These are phyloP conservation scores for Leucopternis melanops DNA, from an alignment of 2,113 vertebrate species.

Conservation along the genomic window DNA sequence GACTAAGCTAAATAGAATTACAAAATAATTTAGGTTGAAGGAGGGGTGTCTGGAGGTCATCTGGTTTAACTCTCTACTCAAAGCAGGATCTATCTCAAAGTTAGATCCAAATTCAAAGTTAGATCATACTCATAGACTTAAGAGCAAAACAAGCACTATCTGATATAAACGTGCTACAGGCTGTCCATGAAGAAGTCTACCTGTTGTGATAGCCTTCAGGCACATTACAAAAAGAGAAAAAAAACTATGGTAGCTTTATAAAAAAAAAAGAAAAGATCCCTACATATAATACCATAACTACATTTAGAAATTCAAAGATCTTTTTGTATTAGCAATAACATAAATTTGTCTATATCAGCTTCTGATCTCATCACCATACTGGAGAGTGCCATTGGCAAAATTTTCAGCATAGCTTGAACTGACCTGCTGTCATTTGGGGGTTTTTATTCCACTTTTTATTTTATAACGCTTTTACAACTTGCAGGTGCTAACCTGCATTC, in stretches of 20 bases:
- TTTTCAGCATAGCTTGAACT: neutral
- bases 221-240: neutral
- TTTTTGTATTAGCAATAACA: neutral
- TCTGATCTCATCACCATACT: neutral
- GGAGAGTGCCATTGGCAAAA: neutral
- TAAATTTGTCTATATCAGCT: neutral
- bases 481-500: neutral
- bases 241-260: neutral
- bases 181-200: neutral
- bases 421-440: accelerated
- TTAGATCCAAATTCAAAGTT: neutral
- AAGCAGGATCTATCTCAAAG: neutral
- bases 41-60: neutral
- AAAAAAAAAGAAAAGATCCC: neutral
- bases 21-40: neutral
- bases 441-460: neutral
- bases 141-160: neutral
- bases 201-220: neutral
- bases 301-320: neutral
- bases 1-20: neutral
- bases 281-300: neutral
- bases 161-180: neutral
- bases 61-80: neutral
- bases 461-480: neutral
- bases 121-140: neutral